Base-by-base conservation (phyloP, 2,797 vertebrate species). In the Merluccius polli region DNA sequence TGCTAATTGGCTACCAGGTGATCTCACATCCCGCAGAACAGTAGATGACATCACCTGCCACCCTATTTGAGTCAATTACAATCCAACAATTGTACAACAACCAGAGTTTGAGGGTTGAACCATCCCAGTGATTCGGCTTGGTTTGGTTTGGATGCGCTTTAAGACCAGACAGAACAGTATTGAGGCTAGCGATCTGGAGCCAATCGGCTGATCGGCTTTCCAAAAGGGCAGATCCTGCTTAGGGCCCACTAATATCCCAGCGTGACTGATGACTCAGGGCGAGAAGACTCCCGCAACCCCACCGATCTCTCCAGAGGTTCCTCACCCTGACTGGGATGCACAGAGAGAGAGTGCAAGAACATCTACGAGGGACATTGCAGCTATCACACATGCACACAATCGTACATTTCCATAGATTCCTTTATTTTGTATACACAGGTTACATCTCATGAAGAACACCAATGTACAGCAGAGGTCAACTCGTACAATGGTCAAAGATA, bases 201-300 rank as follows among this genome's bases (percentile, higher is more conserved):
- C 92, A 91, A 89, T 91, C 89, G 88, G 83, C 87, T 93, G 91
- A 94, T 93, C 93, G 87, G 88, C 92, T 94, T 94, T 92, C 82
- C 86, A 79, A 30, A 1, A 75, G 78, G 84, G 90, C 89, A 94
- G 87, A 94, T 94, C 93, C 93, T 91, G 90, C 90, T 94, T 94
- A 92, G 90, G 82, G 86, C 87, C 82, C 83, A 81, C 77, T 90
- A 88, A 93, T 92, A 94, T 90, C 85, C 76, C 73, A n/a, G 82
- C 90, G 89, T 86, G 88, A 90, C 89, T 72, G 48, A 85, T 84
- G 83, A 81, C 85, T 87, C 88, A 90, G 78, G 83, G 77, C 30
- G 41, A 82, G 78, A 67, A 24, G 24, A 11, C 59, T 2, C 21
- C 59, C 13, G 24, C 84, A 88, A 83, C 82, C 73, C 36, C 18